Conservation (phyloP, 2,113 vertebrate genomes). For the Alligator sinensis region DNA sequence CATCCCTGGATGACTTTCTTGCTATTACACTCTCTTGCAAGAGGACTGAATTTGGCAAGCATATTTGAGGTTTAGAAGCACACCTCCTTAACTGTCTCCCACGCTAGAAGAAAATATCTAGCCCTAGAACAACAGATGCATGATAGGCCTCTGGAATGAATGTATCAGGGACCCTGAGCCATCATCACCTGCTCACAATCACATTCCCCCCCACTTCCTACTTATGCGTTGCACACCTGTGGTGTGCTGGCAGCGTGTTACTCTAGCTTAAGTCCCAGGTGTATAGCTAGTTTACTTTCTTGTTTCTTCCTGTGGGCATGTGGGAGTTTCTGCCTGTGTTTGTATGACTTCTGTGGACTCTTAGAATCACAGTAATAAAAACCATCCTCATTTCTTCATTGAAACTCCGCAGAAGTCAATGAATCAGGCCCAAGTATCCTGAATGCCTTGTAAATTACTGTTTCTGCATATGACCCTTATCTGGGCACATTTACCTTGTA, state of each 20-base stretch:
- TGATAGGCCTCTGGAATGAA: background rate
- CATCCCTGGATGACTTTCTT: background rate
- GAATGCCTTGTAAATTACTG: accelerated
- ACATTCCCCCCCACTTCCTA: accelerated
- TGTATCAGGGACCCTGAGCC: background rate
- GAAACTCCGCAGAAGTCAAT: background rate
- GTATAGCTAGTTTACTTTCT: background rate
- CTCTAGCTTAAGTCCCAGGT: background rate
- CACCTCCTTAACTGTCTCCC: slow-evolving; percentile 46
- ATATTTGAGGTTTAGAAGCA: background rate
- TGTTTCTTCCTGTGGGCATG: slow-evolving; percentile 46
- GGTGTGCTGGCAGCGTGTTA: slow-evolving; percentile 1
- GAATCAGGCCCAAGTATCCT: background rate
- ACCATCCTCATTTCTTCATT: background rate
- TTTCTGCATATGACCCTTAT: background rate
- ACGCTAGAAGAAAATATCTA: background rate
- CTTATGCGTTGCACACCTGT: slow-evolving; percentile 29
- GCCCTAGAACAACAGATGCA: slow-evolving; percentile 32
- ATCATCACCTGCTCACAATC: accelerated
- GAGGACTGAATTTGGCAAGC: slow-evolving; percentile 1
- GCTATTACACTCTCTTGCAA: background rate
- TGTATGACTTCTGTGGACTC: accelerated
- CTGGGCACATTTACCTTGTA: background rate
- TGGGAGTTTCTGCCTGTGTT: background rate
- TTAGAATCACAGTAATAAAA: background rate